Base-by-base conservation (phyloP, 2,888 invertebrate species). In the Autographa pulchrina region DNA sequence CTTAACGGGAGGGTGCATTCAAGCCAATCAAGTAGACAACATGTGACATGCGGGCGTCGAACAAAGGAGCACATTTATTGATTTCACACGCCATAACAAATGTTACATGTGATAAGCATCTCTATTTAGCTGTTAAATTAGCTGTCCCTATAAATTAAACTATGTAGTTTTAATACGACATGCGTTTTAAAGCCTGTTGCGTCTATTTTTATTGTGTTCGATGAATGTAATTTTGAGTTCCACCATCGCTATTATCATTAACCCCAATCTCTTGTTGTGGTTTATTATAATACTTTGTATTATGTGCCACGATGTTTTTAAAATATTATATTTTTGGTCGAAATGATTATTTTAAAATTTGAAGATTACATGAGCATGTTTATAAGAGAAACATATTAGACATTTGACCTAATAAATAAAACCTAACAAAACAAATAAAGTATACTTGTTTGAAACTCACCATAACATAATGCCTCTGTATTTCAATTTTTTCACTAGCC, bases 381-480 rank as follows among this genome's bases (percentile, higher is more conserved):
- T 8, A 59, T 59, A 59, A 32, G 32, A 32, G 8, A 16, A 16
- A 32, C 16, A 14, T 32, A 25, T 59, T 32, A 7, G 25, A 31
- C 31, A 58, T 31, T 32, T 56, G 25, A 56, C 18, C 18, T 25
- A 25, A 56, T 25, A 20, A 65, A 41, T 41, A 14, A 25, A 56
- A 25, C 56, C 20, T 38, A 31, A 41, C 13, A 38, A 41, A 61
- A 56, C 9, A 18, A 11, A 59, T 48, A 38, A 58, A 64, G 54
- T 58, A 68, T 63, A 16, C 70, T 70, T 62, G 2, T 48, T 48
- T 7, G n/a, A 48, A 80, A 95, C 97, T 97, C 95, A 98, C 98
- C 98, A 98, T 98, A 85, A 98, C 98, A 96, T 98, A 98, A 96
- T 98, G 98, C 94, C 98, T 96, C 94, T 98, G 98, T 96, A 98